Percentiles rank a stretch among this genome's conserved stretches.
Evolutionary conservation across 2,888 invertebrate species (phyloP).

Genomic region (Euzetes globulus): DNA sequence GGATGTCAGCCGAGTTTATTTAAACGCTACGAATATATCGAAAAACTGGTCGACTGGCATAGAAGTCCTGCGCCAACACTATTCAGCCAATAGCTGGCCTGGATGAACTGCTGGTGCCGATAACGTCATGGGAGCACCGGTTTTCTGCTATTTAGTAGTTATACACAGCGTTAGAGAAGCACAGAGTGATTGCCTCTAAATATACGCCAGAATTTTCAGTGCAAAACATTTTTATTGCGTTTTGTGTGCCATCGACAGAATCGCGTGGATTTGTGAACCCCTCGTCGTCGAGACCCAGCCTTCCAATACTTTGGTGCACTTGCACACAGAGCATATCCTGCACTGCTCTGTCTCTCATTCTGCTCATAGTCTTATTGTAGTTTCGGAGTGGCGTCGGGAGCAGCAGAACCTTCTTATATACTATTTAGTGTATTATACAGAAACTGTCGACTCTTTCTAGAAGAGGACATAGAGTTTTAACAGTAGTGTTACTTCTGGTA

Average conservation of each 20-base stretch:
- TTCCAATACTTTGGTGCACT: background rate
- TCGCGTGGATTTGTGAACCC: background rate
- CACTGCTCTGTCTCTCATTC: background rate
- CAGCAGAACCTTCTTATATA: too few relatives aligned
- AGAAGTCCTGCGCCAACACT: background rate
- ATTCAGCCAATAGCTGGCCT: background rate
- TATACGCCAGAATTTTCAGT: too few relatives aligned
- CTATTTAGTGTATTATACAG: background rate
- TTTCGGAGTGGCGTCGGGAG: background rate
- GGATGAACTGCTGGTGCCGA: background rate
- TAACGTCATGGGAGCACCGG: background rate
- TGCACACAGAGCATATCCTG: too few relatives aligned
- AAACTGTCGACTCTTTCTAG: background rate
- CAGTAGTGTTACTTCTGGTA: background rate
- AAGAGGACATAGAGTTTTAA: slow-evolving; percentile 7
- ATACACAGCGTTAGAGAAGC: too few relatives aligned
- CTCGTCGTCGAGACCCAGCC: background rate
- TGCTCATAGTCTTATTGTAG: background rate
- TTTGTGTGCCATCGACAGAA: too few relatives aligned
- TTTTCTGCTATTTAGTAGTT: background rate
- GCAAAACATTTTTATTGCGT: background rate
- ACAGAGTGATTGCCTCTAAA: too few relatives aligned
- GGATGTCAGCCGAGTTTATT: background rate
- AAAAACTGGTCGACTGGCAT: background rate
- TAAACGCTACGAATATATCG: background rate